Conservation (phyloP, 2,113 vertebrate genomes). For the Tyrannus savana region DNA sequence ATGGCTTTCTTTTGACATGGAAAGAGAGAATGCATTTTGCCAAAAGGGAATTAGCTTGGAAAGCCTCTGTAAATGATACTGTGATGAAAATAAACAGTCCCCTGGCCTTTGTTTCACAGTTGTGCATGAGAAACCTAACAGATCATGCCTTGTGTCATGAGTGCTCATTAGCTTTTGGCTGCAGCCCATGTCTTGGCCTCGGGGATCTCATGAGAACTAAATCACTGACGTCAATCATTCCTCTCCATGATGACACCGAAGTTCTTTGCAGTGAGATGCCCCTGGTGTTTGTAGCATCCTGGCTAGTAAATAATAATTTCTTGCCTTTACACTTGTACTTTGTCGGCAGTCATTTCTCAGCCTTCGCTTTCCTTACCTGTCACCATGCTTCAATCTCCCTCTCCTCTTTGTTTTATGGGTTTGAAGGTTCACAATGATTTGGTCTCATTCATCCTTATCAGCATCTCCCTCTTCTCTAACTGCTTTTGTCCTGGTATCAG, state of each 20-base stretch:
- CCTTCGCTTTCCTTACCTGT: background rate
- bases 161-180: slow-evolving; percentile 32
- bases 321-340: background rate
- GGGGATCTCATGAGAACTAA: background rate
- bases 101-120: slow-evolving; percentile 12
- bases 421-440: background rate
- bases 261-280: background rate
- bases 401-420: background rate
- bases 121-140: background rate
- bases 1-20: slow-evolving; percentile 16
- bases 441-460: background rate
- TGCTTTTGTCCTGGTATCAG: background rate
- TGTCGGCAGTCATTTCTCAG: background rate
- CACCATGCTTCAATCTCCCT: background rate
- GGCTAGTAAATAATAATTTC: background rate
- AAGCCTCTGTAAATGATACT: slow-evolving; percentile 53
- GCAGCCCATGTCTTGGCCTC: background rate
- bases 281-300: background rate
- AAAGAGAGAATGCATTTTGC: slow-evolving; percentile 25
- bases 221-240: background rate
- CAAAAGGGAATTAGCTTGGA: slow-evolving; percentile 3
- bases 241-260: background rate
- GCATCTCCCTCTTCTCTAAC: background rate
- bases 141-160: background rate
- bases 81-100: slow-evolving; percentile 18